phyloP scores from a whole-genome alignment of 1,140 invertebrate genomes.

The Adelges cooleyi region DNA sequence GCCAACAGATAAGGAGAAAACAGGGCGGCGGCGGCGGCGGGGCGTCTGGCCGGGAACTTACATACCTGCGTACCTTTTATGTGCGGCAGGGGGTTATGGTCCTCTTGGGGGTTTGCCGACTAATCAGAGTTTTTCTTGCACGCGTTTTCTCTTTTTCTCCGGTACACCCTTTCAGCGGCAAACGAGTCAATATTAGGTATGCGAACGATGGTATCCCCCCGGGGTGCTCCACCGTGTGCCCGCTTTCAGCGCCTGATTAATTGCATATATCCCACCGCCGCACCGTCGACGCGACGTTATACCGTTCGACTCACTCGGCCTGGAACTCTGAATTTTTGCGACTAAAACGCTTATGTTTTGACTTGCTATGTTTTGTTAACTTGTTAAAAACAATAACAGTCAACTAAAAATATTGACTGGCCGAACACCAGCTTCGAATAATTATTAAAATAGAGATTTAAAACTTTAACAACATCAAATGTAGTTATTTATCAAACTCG shows the following conservation, averaged over 20 bases:
- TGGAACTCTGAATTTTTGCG: too few relatives aligned
- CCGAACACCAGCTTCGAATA: too few relatives aligned
- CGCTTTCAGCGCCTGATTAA: conserved; percentile 20
- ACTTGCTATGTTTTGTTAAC: too few relatives aligned
- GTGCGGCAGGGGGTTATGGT: conserved; percentile 15
- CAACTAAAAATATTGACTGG: too few relatives aligned
- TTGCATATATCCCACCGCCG: not conserved
- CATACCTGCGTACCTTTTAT: too few relatives aligned
- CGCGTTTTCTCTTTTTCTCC: conserved; percentile 13
- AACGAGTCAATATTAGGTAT: conserved; percentile 26
- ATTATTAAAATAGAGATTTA: too few relatives aligned
- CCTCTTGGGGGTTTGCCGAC: conserved; percentile 23
- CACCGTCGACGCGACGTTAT: not conserved
- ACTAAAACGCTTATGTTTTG: too few relatives aligned
- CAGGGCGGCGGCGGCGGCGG: not conserved
- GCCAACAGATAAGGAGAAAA: conserved; percentile 19
- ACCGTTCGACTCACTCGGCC: too few relatives aligned
- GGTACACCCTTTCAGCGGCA: conserved; percentile 7
- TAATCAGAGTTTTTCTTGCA: conserved; percentile 28
- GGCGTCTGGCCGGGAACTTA: not conserved
- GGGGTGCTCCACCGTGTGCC: not conserved
- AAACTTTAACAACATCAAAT: too few relatives aligned
- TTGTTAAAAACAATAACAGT: too few relatives aligned
- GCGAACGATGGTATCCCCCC: conserved; percentile 1
- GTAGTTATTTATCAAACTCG: too few relatives aligned